Conservation (phyloP, 2,888 invertebrate species). For the Periphyllus acericola region DNA sequence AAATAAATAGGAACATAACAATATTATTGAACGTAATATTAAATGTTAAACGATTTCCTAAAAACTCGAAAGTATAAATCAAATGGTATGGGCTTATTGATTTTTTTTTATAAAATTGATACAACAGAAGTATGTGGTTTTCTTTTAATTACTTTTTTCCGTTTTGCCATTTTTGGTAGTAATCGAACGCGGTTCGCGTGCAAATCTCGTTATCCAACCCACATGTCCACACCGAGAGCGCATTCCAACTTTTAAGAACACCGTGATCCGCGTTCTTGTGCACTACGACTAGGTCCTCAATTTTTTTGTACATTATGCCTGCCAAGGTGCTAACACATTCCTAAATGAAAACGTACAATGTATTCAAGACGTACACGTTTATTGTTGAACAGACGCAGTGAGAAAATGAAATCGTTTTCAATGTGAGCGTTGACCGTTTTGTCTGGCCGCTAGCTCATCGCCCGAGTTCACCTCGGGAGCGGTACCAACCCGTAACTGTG, state of each 20-base stretch:
- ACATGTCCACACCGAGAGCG: constrained; percentile 28
- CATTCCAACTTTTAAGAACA: constrained; percentile 33
- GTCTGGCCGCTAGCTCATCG: too few relatives aligned
- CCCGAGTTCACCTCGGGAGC: too few relatives aligned
- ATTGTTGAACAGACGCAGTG: too few relatives aligned
- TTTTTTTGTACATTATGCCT: constrained; percentile 37
- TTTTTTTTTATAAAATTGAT: too few relatives aligned
- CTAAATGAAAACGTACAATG: not conserved
- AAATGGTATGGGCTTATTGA: too few relatives aligned
- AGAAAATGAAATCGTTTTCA: too few relatives aligned
- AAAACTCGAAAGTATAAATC: too few relatives aligned
- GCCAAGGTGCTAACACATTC: constrained; percentile 30
- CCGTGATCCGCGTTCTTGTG: not conserved
- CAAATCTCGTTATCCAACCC: not conserved
- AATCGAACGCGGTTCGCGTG: constrained; percentile 4
- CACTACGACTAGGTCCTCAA: not conserved
- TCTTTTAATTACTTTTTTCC: constrained; percentile 37
- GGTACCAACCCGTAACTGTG: not conserved
- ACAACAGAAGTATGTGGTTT: too few relatives aligned
- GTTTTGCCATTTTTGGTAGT: constrained; percentile 21
- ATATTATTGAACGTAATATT: not conserved
- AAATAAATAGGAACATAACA: not conserved
- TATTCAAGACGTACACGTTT: too few relatives aligned
- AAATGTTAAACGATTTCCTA: not conserved
- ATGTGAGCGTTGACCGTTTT: too few relatives aligned